Evolutionary conservation across 1,140 invertebrate species (phyloP), one percentile per base, ranked within the genome.

Genomic region (Caerostris darwini): DNA sequence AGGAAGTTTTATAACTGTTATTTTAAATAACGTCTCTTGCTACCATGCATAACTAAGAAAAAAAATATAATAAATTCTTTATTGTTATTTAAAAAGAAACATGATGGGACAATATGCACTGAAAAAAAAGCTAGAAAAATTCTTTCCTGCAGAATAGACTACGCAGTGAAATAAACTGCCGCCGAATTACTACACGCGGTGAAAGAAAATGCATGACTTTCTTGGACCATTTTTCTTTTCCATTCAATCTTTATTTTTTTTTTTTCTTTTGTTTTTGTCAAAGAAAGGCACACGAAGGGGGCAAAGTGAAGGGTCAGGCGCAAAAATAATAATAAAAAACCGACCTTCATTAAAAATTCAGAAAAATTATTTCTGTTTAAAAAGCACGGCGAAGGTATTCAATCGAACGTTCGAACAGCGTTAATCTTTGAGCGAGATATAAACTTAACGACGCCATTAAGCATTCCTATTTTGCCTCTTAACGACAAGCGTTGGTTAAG

Each of bases 371-470:
- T 90, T 59, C 67, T 34, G 17, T 81, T 10, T 67, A 90, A 77
- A n/a, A 81, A 90, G 69, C 69, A 90, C 14, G 89, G 12, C 69
- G 17, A 77, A 58, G 56, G 71, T 90, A 90, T 90, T 90, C 89
- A 90, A 90, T 90, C 89, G 89, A 90, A 90, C 69, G 89, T n/a
- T 90, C 69, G 19, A 50, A 81, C 19, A 90, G 57, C 89, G 19
- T 90, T 90, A 90, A 90, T 90, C 89, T 90, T 90, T 34, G 53
- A 14, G 19, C 54, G 57, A 77, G 89, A 90, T 90, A 90, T 90
- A 90, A 90, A 90, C 89, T 90, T 90, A 90, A 90, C 89, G 89
- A 90, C 58, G 57, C 89, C 89, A 90, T 90, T 90, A 90, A 90
- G 69, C 50, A 90, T 90, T 77, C 69, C 89, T 90, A 90, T 90